Evolutionary conservation across 1,140 invertebrate species (phyloP), one percentile per base, ranked within the genome.

Genomic region (Drosophila rhopaloa): DNA sequence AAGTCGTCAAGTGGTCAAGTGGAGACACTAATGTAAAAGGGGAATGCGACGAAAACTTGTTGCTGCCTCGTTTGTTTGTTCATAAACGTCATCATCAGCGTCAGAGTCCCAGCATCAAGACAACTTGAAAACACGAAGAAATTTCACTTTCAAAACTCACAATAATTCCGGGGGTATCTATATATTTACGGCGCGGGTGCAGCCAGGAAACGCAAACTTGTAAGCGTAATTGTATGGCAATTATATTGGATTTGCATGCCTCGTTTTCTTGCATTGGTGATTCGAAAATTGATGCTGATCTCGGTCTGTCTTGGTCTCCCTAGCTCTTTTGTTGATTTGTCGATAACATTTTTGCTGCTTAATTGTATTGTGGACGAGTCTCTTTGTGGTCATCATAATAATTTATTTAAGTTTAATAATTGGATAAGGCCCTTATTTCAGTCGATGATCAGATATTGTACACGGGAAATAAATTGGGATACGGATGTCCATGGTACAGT

Each of bases 321-420:
- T 56, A 41, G 41, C 48, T 59, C 44, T 48, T 43, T 82, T 78
- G 81, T 78, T 67, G 83, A 85, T 85, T 85, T 88, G 82, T 88
- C 83, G 83, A 88, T 83, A 72, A 79, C 63, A 73, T 84, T 72
- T 57, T 58, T 71, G 51, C 48, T 13, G 44, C 65, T 29, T 72
- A 72, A 72, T 72, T 72, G 68, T 65, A 71, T 72, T 71, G 66
- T 43, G 16, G 65, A 71, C 51, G 66, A 51, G 58, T 71, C 68
- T 71, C 65, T 71, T 53, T 51, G 11, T 70, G 47, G 62, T 35
- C 47, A 54, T 67, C 40, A 68, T 67, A 67, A 67, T 55, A 54
- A 32, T 29, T 70, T 70, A 35, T 43, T 67, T 67, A 67, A 50
- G 43, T 65, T 65, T 43, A 53, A 67, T 67, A 67, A 67, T 67